A percentile compares a stretch with the other conserved stretches of the same genome.
phyloP scores from a whole-genome alignment of 2,888 invertebrate species.

The Bruchidius siliquastri region DNA sequence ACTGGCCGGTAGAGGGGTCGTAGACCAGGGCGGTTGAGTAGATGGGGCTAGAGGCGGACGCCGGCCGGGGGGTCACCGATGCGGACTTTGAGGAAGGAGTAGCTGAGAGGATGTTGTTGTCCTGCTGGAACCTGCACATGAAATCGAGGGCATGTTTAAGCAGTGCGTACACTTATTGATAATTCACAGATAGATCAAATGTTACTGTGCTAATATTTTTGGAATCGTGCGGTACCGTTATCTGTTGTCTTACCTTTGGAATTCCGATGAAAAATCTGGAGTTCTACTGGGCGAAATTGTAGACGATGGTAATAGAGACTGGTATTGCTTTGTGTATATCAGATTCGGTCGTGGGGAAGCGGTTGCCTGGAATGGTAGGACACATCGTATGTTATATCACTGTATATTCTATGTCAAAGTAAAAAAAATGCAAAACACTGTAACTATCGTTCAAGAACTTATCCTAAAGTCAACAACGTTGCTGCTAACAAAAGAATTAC shows the following conservation, averaged over 20 bases:
- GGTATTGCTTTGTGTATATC: slow-evolving; percentile 40
- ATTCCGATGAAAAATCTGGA: slow-evolving; percentile 10
- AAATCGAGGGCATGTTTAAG: slow-evolving; percentile 6
- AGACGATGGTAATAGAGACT: slow-evolving; percentile 24
- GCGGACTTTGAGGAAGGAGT: slow-evolving; percentile 47
- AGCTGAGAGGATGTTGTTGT: slow-evolving; percentile 56
- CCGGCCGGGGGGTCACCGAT: slow-evolving; percentile 38
- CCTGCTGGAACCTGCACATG: slow-evolving; percentile 54
- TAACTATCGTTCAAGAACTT: too few species aligned
- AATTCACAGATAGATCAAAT: too few species aligned
- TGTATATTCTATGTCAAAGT: too few species aligned
- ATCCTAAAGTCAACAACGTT: too few species aligned
- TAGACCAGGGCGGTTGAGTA: slow-evolving; percentile 75
- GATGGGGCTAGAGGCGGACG: slow-evolving; percentile 51
- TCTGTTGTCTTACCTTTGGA: slow-evolving; percentile 12
- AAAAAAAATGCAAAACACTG: too few species aligned
- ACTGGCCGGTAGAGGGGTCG: slow-evolving; percentile 72
- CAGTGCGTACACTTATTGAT: too few species aligned
- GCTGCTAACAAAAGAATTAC: too few species aligned
- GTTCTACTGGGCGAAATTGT: slow-evolving; percentile 39
- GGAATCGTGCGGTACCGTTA: too few species aligned
- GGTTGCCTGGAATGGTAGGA: slow-evolving; percentile 49
- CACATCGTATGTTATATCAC: not conserved
- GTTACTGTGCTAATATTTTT: too few species aligned
- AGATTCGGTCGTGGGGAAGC: slow-evolving; percentile 55